Base-by-base conservation (phyloP, 2,888 invertebrate genomes). In the Parnassius glacialis region DNA sequence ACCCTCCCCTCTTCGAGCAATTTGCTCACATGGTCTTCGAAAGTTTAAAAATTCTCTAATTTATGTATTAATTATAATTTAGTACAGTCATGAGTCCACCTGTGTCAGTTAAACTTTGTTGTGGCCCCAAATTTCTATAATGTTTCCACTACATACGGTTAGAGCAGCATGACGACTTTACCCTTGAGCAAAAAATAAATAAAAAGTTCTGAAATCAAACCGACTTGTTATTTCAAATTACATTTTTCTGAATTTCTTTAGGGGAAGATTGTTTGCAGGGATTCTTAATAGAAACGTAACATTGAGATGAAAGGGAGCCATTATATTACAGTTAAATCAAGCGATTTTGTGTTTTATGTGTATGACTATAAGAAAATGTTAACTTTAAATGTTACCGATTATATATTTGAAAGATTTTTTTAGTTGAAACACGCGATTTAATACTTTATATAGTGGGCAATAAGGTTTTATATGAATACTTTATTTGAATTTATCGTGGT, bases 151-250 rank as follows among this genome's bases (percentile, higher is more conserved):
- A 5, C 57, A 42, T 41, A 50, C 10, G 48, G 41, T 11, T 12
- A n/a, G 7, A 41, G 10, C 45, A 13, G 12, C 20, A 41, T 16
- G 16, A 34, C 1, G n/a, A 55, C 25, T 58, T 50, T 51, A 61
- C 59, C 63, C 57, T 52, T 54, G 52, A 65, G 65, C 65, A 56
- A 13, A 42, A 62, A 68, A n/a, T n/a, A n/a, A 64, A 68, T 73
- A 74, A 72, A 68, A 20, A 59, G 70, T 72, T 65, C 56, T 68
- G 60, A 72, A 81, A 82, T 80, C 80, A 82, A 79, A 82, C 77
- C 74, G 71, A 74, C 73, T 82, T 86, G 85, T 84, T 85, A 79
- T 86, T 82, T 70, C 79, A 84, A 86, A 85, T 86, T 85, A 83
- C 79, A 77, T 84, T 58, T 84, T 83, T 81, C 71, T 73, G 77